Evolutionary conservation across 2,797 vertebrate genomes (phyloP).

Genomic region (Amblyraja radiata): DNA sequence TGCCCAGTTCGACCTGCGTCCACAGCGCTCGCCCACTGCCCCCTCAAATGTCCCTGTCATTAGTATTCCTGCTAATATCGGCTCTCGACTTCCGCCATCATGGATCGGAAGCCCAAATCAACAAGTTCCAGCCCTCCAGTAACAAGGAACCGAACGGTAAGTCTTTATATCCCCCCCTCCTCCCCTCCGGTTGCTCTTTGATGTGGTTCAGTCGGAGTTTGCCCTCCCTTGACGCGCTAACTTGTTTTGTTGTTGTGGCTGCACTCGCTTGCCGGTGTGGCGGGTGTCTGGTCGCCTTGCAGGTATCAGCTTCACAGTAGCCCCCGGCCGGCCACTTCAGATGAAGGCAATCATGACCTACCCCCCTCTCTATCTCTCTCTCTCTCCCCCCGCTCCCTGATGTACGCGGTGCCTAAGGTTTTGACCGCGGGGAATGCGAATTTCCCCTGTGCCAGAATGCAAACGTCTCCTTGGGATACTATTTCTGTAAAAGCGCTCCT

Average conservation of each 20-base stretch:
- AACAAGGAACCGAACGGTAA: conserved; percentile 91
- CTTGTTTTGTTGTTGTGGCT: not conserved
- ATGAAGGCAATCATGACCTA: not conserved
- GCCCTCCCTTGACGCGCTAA: not conserved
- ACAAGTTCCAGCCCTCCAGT: conserved; percentile 75
- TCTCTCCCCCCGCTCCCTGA: too few species aligned
- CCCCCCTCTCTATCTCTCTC: too few species aligned
- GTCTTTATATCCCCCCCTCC: conserved; percentile 37
- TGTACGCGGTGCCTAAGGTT: too few species aligned
- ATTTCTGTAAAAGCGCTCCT: not conserved
- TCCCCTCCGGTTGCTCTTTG: not conserved
- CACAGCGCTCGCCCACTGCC: conserved; percentile 43
- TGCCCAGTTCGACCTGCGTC: conserved; percentile 55
- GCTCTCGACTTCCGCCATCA: conserved; percentile 73
- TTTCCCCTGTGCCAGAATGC: not conserved
- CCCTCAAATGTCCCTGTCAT: conserved; percentile 94
- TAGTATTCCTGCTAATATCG: conserved; percentile 79
- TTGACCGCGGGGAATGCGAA: not conserved
- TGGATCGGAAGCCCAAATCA: conserved; percentile 74
- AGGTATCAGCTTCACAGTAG: conserved; percentile 7
- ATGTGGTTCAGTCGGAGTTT: not conserved
- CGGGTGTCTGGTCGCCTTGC: not conserved
- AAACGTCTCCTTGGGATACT: not conserved
- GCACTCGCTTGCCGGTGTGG: conserved; percentile 20
- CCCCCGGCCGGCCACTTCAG: not conserved